Base-by-base conservation (phyloP, 1,140 invertebrate genomes). In the Polypedilum vanderplanki region DNA sequence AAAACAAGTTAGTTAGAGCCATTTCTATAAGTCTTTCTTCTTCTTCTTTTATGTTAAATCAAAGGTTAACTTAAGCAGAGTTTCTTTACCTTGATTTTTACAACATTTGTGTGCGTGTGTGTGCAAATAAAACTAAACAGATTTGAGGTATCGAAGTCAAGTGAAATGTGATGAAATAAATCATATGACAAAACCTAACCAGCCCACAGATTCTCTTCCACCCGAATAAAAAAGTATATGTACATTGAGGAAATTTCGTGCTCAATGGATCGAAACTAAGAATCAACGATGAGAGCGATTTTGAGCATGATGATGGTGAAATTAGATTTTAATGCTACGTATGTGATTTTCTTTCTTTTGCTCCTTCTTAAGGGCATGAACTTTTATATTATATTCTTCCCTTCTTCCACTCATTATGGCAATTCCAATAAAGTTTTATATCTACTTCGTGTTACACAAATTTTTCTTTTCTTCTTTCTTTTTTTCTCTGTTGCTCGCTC, bases 381-480 rank as follows among this genome's bases (percentile, higher is more conserved):
- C 46, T 57, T 57, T 57, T n/a, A n/a, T n/a, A n/a, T 4, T n/a
- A 57, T 57, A 57, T 57, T 33, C 24, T 33, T 57, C 46, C 46
- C 12, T 57, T 12, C 46, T 4, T 57, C 12, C 46, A n/a, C 46
- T 57, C 46, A 57, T 57, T 57, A 57, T 57, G 18, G 17, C 17
- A 70, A 70, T 70, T 70, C 65, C 65, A 70, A 70, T 20, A 70
- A 70, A 70, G 7, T 70, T 70, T 70, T 70, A 70, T 70, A 20
- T 70, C 65, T 10, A 20, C 20, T 70, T 70, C 65, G 65, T 70
- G 65, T 70, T 70, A 57, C 46, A 57, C 20, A 70, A 70, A 22
- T 20, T 18, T 20, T 22, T 5, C 8, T 18, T 70, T 70, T 18
- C 18, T 70, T 70, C 17, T 18, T 70, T 70, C 20, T 20, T 17